Conservation (phyloP, 2,797 vertebrate species). For the Crenuchus spilurus region DNA sequence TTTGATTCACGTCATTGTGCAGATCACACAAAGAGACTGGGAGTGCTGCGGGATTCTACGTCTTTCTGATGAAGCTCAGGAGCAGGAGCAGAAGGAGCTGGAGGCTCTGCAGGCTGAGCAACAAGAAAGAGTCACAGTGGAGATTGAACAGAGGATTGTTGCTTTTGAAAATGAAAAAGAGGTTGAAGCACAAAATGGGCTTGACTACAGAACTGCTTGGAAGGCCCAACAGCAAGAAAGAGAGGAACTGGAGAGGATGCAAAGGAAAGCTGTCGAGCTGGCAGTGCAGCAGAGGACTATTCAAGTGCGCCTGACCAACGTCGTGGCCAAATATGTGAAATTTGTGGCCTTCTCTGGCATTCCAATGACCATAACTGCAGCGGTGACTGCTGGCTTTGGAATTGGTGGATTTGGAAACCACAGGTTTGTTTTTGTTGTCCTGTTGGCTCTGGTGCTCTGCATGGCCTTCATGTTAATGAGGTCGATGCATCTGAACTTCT, state of each 20-base stretch:
- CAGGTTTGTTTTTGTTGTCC: conserved; percentile 55
- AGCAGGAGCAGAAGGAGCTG: conserved; percentile 37
- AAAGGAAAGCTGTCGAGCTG: conserved; percentile 13
- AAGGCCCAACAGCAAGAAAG: conserved; percentile 26
- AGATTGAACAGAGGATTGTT: conserved; percentile 68
- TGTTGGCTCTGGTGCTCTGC: conserved; percentile 46
- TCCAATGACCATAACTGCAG: conserved; percentile 50
- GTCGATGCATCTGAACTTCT: conserved; percentile 41
- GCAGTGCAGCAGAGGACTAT: conserved; percentile 26
- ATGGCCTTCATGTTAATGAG: conserved; percentile 50
- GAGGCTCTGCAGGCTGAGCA: conserved; percentile 58
- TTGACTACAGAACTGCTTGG: conserved; percentile 12
- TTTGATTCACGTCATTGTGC: conserved; percentile 56
- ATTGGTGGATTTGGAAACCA: conserved; percentile 52
- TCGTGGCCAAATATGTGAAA: conserved; percentile 38
- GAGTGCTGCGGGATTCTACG: conserved; percentile 49
- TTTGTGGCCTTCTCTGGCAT: conserved; percentile 53
- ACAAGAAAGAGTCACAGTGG: conserved; percentile 55
- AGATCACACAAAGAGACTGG: conserved; percentile 51
- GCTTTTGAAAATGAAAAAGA: conserved; percentile 52
- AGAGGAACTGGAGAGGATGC: conserved; percentile 28
- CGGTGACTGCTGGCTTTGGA: conserved; percentile 48
- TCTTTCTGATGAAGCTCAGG: not conserved
- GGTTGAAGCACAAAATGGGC: not conserved
- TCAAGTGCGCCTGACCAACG: conserved; percentile 13